Base-by-base conservation (phyloP, 2,113 vertebrate species). In the Pogonocichla stellata region DNA sequence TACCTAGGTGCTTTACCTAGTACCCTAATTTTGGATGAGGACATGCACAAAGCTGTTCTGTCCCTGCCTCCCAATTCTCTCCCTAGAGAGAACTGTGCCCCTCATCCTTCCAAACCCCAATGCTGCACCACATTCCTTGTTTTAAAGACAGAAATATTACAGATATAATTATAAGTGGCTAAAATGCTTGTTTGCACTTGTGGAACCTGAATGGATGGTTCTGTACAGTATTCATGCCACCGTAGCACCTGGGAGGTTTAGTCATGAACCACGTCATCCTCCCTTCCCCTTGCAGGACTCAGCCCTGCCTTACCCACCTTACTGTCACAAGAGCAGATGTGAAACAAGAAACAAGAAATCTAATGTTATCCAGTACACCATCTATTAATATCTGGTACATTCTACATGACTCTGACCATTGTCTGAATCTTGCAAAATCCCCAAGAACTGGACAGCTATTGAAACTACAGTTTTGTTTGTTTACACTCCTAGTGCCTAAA, bases 121-220 rank as follows among this genome's bases (percentile, higher is more conserved):
- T 25, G 31, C 12, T 40, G 19, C 29, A 61, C 7, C 65, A 19
- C 22, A n/a, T 69, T 60, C 28, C 51, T 28, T 88, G 28, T 40
- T 83, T 47, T 36, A n/a, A 0, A 2, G 57, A 14, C 3, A 66
- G n/a, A 70, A 88, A 73, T 0, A 1, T 33, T n/a, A 24, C 23
- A 64, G 51, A 43, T 67, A 24, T 60, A 9, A 36, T 69, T 54
- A 77, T 8, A 56, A 1, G 0, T 31, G 13, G 31, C 33, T 80
- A 38, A 90, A 90, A 43, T 11, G 7, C 10, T 54, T 33, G 23
- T 73, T 42, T 62, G 23, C 48, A 80, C 47, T 36, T 80, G 50
- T 42, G 42, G 51, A 73, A 92, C 40, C 60, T 80, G 60, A 86
- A 20, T 38, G 81, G 36, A 54, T 86, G 47, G 40, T 65, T 86